Conservation (phyloP, 64 coral and sea anemone genomes). For the Montipora efflorescens region DNA sequence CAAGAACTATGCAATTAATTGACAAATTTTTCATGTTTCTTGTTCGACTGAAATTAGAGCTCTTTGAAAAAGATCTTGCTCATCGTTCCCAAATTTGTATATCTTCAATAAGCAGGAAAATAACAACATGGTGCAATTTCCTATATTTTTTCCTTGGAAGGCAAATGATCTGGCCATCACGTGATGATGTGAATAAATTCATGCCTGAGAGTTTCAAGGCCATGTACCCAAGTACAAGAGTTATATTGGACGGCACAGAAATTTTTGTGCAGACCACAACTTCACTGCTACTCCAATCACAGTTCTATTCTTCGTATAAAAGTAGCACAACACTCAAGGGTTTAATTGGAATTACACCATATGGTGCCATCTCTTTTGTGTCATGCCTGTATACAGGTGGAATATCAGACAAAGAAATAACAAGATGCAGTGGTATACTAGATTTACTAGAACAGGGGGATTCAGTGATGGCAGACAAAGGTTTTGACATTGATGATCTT, state of each 20-base stretch:
- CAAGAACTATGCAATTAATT: slow-evolving; percentile 46
- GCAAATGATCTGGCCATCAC: slow-evolving; percentile 63
- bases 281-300: slow-evolving; percentile 57
- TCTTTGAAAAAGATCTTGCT: slow-evolving; percentile 56
- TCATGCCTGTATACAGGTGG: slow-evolving; percentile 57
- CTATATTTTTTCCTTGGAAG: slow-evolving; percentile 74
- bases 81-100: slow-evolving; percentile 68
- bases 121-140: background rate
- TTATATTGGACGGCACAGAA: slow-evolving; percentile 71
- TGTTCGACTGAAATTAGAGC: background rate
- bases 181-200: slow-evolving; percentile 18
- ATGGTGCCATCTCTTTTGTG: slow-evolving; percentile 73
- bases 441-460: slow-evolving; percentile 43
- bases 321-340: too few species aligned
- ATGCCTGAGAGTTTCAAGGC: slow-evolving; percentile 57
- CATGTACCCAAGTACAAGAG: slow-evolving; percentile 63
- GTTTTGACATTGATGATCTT: too few species aligned
- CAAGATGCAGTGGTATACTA: slow-evolving; percentile 61
- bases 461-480: too few species aligned
- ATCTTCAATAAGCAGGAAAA: slow-evolving; percentile 67
- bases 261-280: slow-evolving; percentile 68
- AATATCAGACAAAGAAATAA: slow-evolving; percentile 68
- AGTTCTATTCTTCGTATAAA: slow-evolving; percentile 45
- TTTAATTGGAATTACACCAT: background rate
- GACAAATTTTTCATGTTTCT: slow-evolving; percentile 70